Percentiles rank a stretch among this genome's conserved stretches.
Evolutionary conservation across 2,888 invertebrate species (phyloP).

Genomic region (Linnaemya vulpina): DNA sequence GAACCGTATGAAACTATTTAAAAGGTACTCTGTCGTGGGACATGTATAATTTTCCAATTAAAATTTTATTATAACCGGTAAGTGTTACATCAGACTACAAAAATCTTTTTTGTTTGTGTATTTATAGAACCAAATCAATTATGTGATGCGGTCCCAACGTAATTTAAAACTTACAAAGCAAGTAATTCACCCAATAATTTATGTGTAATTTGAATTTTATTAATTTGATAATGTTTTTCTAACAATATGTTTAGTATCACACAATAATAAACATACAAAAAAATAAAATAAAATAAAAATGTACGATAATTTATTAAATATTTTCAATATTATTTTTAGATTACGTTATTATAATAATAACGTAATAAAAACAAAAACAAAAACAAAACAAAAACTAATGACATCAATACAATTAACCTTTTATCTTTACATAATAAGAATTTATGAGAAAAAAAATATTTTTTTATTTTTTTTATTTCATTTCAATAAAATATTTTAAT

Average conservation of each 20-base stretch:
- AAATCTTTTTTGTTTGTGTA: background rate
- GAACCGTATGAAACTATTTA: background rate
- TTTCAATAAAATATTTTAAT: constrained; percentile 24
- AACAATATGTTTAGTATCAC: background rate
- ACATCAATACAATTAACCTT: constrained; percentile 1
- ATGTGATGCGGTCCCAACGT: background rate
- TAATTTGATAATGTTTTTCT: background rate
- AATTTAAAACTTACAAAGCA: background rate
- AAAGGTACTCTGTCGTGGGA: background rate
- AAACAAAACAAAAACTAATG: background rate
- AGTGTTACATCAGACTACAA: background rate
- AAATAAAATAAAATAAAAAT: no score
- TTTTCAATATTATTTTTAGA: background rate
- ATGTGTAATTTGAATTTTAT: background rate
- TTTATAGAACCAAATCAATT: background rate
- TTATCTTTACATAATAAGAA: constrained; percentile 1
- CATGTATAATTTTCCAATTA: background rate
- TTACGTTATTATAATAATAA: background rate
- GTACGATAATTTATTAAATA: background rate
- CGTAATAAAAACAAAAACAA: constrained; percentile 10
- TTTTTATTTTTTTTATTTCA: constrained; percentile 5
- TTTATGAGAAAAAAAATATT: background rate
- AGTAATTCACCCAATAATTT: background rate
- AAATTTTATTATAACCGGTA: background rate
- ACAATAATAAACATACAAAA: constrained; percentile 13